Evolutionary conservation across 2,113 vertebrate genomes (phyloP).

Genomic region (Gavialis gangeticus): DNA sequence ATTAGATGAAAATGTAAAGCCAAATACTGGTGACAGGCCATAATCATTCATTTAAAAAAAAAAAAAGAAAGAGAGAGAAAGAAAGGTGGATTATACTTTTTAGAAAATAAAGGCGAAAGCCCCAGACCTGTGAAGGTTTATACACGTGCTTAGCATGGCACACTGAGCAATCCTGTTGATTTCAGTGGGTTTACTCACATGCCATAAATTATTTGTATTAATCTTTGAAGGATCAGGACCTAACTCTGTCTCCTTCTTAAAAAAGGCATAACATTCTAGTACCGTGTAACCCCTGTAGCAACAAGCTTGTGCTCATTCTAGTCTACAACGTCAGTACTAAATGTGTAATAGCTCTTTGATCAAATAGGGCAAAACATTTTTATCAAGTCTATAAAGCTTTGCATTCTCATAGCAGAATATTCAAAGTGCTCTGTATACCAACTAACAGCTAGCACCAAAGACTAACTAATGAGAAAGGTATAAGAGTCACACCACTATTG

Average conservation of each 20-base stretch:
- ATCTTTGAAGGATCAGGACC: not conserved
- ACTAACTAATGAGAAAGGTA: not conserved
- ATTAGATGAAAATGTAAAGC: conserved; percentile 13
- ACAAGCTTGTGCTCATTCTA: not conserved
- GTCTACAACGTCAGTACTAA: not conserved
- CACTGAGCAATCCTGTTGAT: not conserved
- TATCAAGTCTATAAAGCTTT: not conserved
- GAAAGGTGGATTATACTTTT: not conserved
- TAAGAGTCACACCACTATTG: accelerated
- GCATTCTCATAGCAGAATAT: not conserved
- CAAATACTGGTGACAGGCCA: not conserved
- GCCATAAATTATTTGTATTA: not conserved
- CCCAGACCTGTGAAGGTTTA: not conserved
- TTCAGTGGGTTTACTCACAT: not conserved
- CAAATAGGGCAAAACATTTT: not conserved
- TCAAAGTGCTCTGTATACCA: not conserved
- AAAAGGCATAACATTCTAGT: not conserved
- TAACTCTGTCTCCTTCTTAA: not conserved
- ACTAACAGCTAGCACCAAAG: not conserved
- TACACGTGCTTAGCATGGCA: not conserved
- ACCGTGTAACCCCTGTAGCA: not conserved
- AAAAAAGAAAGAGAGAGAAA: no score
- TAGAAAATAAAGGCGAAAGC: conserved; percentile 4
- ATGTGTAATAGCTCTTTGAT: not conserved
- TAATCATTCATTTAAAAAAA: not conserved